Evolutionary conservation across 2,888 invertebrate genomes (phyloP).

Genomic region (Ornithoptera priamus): DNA sequence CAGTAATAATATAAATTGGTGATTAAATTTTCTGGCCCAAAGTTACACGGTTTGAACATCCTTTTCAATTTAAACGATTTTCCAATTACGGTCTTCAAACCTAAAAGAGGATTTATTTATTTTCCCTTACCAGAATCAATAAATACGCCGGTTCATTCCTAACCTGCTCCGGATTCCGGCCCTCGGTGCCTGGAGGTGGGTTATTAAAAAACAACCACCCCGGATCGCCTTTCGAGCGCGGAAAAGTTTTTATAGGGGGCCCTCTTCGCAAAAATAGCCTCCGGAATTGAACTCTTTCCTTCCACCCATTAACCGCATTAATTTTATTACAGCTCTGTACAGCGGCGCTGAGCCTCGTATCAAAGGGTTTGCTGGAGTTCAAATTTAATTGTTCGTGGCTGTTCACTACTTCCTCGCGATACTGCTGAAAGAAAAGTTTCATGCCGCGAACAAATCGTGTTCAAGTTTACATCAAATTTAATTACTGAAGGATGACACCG

Average conservation of each 20-base stretch:
- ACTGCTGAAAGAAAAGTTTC: too few species aligned
- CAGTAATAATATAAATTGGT: too few species aligned
- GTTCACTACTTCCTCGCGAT: background rate
- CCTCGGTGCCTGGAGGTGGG: background rate
- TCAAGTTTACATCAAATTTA: too few species aligned
- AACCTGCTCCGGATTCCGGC: slow-evolving; percentile 6
- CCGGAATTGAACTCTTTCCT: slow-evolving; percentile 25
- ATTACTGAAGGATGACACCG: too few species aligned
- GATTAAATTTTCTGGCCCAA: too few species aligned
- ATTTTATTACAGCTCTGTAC: slow-evolving; percentile 22
- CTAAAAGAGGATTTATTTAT: background rate
- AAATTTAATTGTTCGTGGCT: slow-evolving; percentile 27
- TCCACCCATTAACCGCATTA: slow-evolving; percentile 29
- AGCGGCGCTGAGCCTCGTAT: slow-evolving; percentile 14
- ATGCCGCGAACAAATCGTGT: too few species aligned
- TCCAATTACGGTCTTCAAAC: too few species aligned
- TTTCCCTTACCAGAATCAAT: background rate
- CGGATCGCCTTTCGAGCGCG: slow-evolving; percentile 16
- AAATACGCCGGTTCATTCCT: background rate
- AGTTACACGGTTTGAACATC: too few species aligned
- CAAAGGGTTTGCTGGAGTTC: slow-evolving; percentile 18
- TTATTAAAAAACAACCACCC: slow-evolving; percentile 4
- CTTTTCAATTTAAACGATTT: too few species aligned
- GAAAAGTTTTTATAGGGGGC: slow-evolving; percentile 22
- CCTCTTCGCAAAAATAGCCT: slow-evolving; percentile 19